A percentile compares a stretch with the other conserved stretches of the same genome.
These are phyloP conservation scores for Nephrotoma appendiculata DNA, from an alignment of 2,888 invertebrate genomes.

Conservation along the genomic window DNA sequence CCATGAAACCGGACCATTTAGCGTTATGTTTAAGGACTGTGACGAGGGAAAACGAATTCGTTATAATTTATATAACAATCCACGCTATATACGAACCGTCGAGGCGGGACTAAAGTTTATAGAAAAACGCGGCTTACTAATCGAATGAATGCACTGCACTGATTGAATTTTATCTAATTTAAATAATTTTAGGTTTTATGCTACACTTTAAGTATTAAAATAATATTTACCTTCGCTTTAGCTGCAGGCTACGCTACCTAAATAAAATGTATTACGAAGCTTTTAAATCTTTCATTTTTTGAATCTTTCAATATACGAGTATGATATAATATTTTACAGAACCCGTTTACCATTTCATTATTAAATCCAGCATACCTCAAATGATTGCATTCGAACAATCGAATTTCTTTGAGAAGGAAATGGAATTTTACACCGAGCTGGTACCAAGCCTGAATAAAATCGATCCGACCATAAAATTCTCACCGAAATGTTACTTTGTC, in stretches of 20 bases:
- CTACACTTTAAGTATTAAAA: too few species aligned
- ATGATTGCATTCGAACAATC: background rate
- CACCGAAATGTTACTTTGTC: background rate
- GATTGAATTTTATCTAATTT: too few species aligned
- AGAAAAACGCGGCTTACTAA: background rate
- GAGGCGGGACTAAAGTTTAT: background rate
- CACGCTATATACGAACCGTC: too few species aligned
- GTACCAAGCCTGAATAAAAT: background rate
- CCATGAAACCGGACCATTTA: background rate
- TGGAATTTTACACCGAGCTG: background rate
- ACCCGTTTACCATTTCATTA: background rate
- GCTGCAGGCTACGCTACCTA: too few species aligned
- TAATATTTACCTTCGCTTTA: too few species aligned
- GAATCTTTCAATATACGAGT: too few species aligned
- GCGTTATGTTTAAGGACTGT: background rate
- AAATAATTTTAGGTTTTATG: too few species aligned
- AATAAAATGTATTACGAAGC: too few species aligned
- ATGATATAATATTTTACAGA: too few species aligned
- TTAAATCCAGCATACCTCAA: background rate
- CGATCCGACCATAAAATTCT: background rate
- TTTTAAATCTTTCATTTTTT: too few species aligned
- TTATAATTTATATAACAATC: too few species aligned
- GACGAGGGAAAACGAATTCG: too few species aligned
- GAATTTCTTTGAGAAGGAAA: background rate
- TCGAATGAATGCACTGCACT: background rate